Evolutionary conservation across 2,797 vertebrate species (phyloP).

Genomic region (Arvicola amphibius): DNA sequence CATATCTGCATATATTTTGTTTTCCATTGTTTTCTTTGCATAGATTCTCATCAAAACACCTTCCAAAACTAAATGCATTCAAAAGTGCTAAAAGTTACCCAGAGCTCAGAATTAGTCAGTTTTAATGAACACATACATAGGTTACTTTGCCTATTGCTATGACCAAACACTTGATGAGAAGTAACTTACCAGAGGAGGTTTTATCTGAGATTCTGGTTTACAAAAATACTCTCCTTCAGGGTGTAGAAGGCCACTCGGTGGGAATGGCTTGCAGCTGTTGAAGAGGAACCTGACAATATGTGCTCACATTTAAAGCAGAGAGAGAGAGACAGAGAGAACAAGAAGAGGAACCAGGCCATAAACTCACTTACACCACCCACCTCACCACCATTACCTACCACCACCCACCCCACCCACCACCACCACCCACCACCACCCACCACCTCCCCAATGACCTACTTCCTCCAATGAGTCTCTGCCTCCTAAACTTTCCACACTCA

Average conservation of each 20-base stretch:
- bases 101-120: not conserved
- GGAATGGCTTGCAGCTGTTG: not conserved
- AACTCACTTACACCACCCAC: not conserved
- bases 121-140: not conserved
- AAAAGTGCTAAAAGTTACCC: not conserved
- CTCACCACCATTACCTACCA: not conserved
- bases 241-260: not conserved
- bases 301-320: not conserved
- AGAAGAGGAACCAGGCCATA: not conserved
- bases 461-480: not conserved
- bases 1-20: slow-evolving; percentile 24
- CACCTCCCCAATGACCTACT: not conserved
- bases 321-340: not conserved
- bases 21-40: slow-evolving; percentile 13
- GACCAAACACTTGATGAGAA: not conserved
- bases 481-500: not conserved
- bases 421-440: not conserved
- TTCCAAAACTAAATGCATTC: slow-evolving; percentile 23
- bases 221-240: not conserved
- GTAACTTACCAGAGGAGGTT: not conserved
- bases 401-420: not conserved
- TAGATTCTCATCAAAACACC: not conserved
- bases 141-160: not conserved
- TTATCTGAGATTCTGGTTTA: not conserved
- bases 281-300: not conserved